A percentile compares a stretch with the other conserved stretches of the same genome.
Conservation (phyloP, 2,888 invertebrate genomes). For the Koerneria pararmatus region DNA sequence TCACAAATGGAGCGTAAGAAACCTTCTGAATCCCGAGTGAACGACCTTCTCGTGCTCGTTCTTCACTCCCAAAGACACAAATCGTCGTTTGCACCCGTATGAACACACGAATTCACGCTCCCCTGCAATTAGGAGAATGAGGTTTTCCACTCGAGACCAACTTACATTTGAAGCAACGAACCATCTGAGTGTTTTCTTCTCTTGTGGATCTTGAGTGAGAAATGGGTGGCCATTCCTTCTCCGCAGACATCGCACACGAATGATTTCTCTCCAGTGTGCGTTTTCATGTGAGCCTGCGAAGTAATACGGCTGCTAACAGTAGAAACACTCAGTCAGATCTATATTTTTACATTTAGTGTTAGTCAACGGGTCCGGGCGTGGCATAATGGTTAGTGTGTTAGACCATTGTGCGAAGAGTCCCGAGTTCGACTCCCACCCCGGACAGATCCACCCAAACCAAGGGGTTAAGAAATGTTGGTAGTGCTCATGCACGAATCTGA, state of each 20-base stretch:
- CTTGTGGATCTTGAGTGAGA: slow-evolving; percentile 40
- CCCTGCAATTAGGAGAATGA: slow-evolving; percentile 20
- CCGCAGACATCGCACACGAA: slow-evolving; percentile 41
- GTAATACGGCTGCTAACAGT: too few species aligned
- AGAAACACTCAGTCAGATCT: too few species aligned
- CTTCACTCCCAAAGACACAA: slow-evolving; percentile 35
- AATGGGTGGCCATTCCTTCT: slow-evolving; percentile 29
- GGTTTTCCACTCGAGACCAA: neutral
- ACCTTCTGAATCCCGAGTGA: slow-evolving; percentile 40
- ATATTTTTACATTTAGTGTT: too few species aligned
- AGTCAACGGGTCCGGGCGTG: too few species aligned
- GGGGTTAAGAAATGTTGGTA: too few species aligned
- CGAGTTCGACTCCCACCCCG: too few species aligned
- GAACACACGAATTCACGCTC: slow-evolving; percentile 36
- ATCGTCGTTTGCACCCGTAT: slow-evolving; percentile 39
- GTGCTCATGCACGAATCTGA: too few species aligned
- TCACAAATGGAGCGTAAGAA: too few species aligned
- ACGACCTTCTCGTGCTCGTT: slow-evolving; percentile 47
- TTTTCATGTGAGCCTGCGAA: slow-evolving; percentile 41
- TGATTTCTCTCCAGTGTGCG: slow-evolving; percentile 45
- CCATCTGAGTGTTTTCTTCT: slow-evolving; percentile 36
- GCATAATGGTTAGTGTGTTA: too few species aligned
- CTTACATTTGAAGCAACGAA: neutral
- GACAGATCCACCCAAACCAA: too few species aligned
- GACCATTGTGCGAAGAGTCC: too few species aligned